These are phyloP conservation scores for Lissonota sp. DNA, from an alignment of 2,888 invertebrate species.

Conservation along the genomic window DNA sequence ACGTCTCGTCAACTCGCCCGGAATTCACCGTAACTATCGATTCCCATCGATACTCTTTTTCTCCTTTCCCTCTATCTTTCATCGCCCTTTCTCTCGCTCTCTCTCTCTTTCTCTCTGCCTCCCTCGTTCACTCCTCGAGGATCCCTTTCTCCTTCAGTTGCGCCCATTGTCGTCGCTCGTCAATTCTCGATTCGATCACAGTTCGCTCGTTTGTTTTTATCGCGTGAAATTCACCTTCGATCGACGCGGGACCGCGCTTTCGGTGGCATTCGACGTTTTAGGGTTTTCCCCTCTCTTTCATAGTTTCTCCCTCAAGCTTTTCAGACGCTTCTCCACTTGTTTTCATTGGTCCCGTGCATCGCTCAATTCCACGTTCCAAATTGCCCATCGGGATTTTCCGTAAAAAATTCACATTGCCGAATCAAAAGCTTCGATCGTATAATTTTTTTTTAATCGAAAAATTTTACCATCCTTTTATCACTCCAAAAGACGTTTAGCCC, in stretches of 20 bases:
- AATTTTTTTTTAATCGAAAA: background rate
- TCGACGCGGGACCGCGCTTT: constrained; percentile 46
- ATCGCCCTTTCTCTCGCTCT: background rate
- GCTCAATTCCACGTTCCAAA: no score
- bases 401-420: no score
- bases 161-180: constrained; percentile 56
- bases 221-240: constrained; percentile 59
- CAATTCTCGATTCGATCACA: constrained; percentile 62
- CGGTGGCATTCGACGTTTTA: constrained; percentile 52
- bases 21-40: constrained; percentile 63
- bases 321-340: constrained; percentile 47
- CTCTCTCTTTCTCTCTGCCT: constrained; percentile 12
- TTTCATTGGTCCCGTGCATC: constrained; percentile 41
- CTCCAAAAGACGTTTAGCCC: no score
- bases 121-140: background rate
- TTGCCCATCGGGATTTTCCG: no score
- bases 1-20: constrained; percentile 63
- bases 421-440: constrained; percentile 32
- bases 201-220: constrained; percentile 65
- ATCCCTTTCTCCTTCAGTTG: constrained; percentile 7
- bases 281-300: constrained; percentile 5
- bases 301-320: background rate
- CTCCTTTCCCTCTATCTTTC: background rate
- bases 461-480: no score
- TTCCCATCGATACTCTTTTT: constrained; percentile 15